A percentile compares a stretch with the other conserved stretches of the same genome.
Evolutionary conservation across 2,888 invertebrate species (phyloP).

Genomic region (Pandemis heparana): DNA sequence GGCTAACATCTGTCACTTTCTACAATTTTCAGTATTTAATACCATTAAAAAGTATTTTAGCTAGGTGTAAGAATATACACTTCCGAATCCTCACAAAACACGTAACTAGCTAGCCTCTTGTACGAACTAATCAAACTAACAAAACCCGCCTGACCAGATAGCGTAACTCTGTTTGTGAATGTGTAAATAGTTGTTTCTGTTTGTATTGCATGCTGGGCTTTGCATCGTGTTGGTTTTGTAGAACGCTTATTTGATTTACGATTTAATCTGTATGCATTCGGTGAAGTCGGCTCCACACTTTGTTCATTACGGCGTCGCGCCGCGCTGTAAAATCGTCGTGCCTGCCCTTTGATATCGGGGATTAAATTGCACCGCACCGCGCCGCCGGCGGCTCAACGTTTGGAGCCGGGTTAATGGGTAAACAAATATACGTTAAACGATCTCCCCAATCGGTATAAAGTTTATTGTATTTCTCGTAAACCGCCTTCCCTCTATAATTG

Average conservation of each 20-base stretch:
- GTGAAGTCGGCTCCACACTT: conserved; percentile 20
- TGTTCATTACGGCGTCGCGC: conserved; percentile 1
- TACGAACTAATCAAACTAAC: conserved; percentile 30
- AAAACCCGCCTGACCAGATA: conserved; percentile 23
- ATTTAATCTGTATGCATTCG: conserved; percentile 29
- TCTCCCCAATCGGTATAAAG: conserved; percentile 21
- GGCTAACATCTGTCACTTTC: conserved; percentile 34
- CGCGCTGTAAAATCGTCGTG: conserved; percentile 27
- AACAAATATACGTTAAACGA: conserved; percentile 46
- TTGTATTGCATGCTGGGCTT: conserved; percentile 62
- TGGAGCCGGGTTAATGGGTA: conserved; percentile 31
- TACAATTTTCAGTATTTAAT: conserved; percentile 18
- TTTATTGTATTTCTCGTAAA: conserved; percentile 27
- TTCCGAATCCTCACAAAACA: conserved; percentile 18
- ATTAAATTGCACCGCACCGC: conserved; percentile 34
- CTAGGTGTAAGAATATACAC: conserved; percentile 11
- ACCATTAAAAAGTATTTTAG: conserved; percentile 10
- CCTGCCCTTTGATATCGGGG: conserved; percentile 33
- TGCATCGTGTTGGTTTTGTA: conserved; percentile 60
- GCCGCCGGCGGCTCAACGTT: conserved; percentile 5
- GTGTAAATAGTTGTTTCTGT: conserved; percentile 47
- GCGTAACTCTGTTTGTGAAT: conserved; percentile 43
- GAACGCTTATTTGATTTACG: conserved; percentile 45
- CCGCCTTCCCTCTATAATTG: conserved; percentile 6
- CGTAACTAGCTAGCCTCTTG: conserved; percentile 35